These are phyloP conservation scores for Tenthredo amoena DNA, from an alignment of 2,888 invertebrate genomes.

Conservation along the genomic window DNA sequence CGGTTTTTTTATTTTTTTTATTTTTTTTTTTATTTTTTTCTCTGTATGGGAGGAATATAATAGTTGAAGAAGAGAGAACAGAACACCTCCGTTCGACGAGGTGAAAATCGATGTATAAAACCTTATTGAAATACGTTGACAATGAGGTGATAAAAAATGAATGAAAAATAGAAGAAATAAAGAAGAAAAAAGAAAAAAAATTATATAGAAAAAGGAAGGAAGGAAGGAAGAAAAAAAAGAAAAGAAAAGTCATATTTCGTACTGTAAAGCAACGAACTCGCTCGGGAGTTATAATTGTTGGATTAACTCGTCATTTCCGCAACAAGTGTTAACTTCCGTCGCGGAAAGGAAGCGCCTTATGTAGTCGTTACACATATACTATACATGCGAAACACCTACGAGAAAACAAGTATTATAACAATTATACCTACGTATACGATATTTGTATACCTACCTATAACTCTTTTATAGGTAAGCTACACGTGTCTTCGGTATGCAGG, in stretches of 20 bases:
- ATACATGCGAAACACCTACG: neutral
- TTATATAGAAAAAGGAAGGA: neutral
- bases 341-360: conserved; percentile 50
- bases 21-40: too few relatives aligned
- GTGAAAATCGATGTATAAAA: neutral
- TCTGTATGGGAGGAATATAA: too few relatives aligned
- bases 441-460: neutral
- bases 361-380: neutral
- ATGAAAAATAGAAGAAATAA: neutral
- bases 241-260: neutral
- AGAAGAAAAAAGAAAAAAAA: too few relatives aligned
- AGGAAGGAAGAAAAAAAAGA: neutral
- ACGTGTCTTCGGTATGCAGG: too few relatives aligned
- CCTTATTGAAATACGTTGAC: neutral
- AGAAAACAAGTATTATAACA: neutral
- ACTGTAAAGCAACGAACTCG: neutral
- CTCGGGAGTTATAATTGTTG: conserved; percentile 56
- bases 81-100: neutral
- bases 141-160: neutral
- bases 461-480: too few relatives aligned
- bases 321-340: conserved; percentile 63
- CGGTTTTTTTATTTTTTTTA: too few relatives aligned
- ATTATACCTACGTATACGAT: neutral
- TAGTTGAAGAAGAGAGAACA: too few relatives aligned
- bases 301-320: conserved; percentile 61